Evolutionary conservation across 92 coral and sea anemone species (phyloP).

Genomic region (Meandrina meandrites): DNA sequence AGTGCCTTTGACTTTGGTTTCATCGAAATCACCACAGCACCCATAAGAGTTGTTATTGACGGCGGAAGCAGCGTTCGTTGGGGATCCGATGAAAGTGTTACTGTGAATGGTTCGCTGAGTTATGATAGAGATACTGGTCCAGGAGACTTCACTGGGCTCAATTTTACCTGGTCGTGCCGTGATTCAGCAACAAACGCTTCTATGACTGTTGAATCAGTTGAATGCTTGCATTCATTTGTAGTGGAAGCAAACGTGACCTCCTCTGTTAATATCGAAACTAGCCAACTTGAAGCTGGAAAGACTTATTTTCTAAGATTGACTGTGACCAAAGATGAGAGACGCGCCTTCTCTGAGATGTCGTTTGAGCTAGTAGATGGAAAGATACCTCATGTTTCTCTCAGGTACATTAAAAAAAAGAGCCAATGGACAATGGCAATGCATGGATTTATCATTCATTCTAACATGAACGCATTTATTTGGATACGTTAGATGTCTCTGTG

Average conservation of each 20-base stretch:
- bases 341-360: background rate
- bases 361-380: constrained; percentile 19
- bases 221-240: constrained; percentile 15
- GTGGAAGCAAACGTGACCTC: constrained; percentile 4
- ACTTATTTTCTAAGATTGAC: constrained; percentile 6
- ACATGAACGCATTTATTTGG: too few species aligned
- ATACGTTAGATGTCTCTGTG: too few species aligned
- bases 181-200: background rate
- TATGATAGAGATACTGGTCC: constrained; percentile 51
- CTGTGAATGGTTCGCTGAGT: constrained; percentile 30
- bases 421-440: too few species aligned
- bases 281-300: background rate
- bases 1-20: constrained; percentile 42
- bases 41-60: constrained; percentile 12
- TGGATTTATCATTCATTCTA: too few species aligned
- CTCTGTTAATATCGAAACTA: background rate
- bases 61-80: constrained; percentile 36
- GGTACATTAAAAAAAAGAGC: background rate
- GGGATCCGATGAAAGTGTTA: constrained; percentile 22
- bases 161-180: constrained; percentile 55
- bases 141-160: constrained; percentile 31
- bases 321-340: constrained; percentile 24
- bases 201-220: background rate
- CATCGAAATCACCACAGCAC: constrained; percentile 35
- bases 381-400: constrained; percentile 16